A percentile compares a stretch with the other conserved stretches of the same genome.
Evolutionary conservation across 2,888 invertebrate species (phyloP).

Genomic region (Metalampra italica): DNA sequence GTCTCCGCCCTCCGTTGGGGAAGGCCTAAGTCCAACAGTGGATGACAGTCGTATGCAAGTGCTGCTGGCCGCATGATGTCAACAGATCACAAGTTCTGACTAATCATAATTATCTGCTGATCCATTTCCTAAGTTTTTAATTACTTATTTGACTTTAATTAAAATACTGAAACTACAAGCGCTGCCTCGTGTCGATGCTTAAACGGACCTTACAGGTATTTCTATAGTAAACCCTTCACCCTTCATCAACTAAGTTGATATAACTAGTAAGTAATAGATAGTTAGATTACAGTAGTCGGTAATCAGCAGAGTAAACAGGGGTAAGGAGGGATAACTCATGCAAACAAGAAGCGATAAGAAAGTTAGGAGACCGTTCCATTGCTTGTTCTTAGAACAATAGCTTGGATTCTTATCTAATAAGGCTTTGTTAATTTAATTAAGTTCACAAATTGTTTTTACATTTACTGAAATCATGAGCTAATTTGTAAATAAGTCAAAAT

Average conservation of each 20-base stretch:
- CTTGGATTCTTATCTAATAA: constrained; percentile 49
- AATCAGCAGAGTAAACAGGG: constrained; percentile 32
- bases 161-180: too few species aligned
- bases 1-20: too few species aligned
- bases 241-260: not conserved
- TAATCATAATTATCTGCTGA: too few species aligned
- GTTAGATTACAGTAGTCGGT: constrained; percentile 26
- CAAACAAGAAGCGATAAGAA: constrained; percentile 48
- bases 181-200: too few species aligned
- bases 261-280: constrained; percentile 16
- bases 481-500: not conserved
- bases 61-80: too few species aligned
- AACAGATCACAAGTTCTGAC: too few species aligned
- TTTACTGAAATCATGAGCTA: constrained; percentile 21
- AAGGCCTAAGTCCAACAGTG: too few species aligned
- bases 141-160: too few species aligned
- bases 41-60: too few species aligned
- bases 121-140: too few species aligned
- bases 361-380: constrained; percentile 46
- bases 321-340: constrained; percentile 44
- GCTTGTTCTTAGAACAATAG: constrained; percentile 54
- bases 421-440: constrained; percentile 64
- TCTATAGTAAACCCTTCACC: too few species aligned
- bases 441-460: constrained; percentile 57
- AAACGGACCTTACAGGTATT: too few species aligned